Base-by-base conservation (phyloP, 2,113 vertebrate genomes). In the Coregonus clupeaformis region DNA sequence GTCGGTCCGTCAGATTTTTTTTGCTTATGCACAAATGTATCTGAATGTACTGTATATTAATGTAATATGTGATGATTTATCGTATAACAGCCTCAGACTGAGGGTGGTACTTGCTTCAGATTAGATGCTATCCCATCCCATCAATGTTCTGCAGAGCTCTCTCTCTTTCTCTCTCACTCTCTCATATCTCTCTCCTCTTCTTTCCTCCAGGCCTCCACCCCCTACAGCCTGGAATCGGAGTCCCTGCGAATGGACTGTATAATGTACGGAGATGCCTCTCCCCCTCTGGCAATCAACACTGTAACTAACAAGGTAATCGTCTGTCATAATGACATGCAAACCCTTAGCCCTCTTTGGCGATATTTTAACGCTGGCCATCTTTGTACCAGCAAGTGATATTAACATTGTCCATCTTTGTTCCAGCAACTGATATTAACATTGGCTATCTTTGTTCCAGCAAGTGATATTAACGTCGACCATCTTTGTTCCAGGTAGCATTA, bases 201-300 rank as follows among this genome's bases (percentile, higher is more conserved):
- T 36, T n/a, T 13, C 55, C 65, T 67, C 6, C 67, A 96, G 95
- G 94, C 94, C 68, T 95, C 95, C 52, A 95, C 95, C 72, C 95
- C 95, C 45, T 95, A 95, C 88, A 96, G 94, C 87, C 90, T 95
- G 88, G 95, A 96, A 91, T 94, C 95, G 4, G 94, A 96, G 90
- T 94, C 95, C 87, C 90, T 95, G 87, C 93, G 94, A 80, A 95
- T 95, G 94, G 95, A 96, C 90, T 95, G 94, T 89, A 95, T 95
- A 82, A 94, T 95, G 92, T 94, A 94, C 74, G 94, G 93, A 91
- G 94, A 94, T 84, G 91, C 91, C 68, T 96, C 95, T 77, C 95
- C 95, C 55, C 95, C 93, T 78, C 87, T 95, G 92, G 94, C 94
- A 85, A 93, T 96, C 89, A 94, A 95, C 87, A 91, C 94, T 88